Evolutionary conservation across 2,113 vertebrate species (phyloP), one percentile per base, ranked within the genome.

Genomic region (Etheostoma spectabile): DNA sequence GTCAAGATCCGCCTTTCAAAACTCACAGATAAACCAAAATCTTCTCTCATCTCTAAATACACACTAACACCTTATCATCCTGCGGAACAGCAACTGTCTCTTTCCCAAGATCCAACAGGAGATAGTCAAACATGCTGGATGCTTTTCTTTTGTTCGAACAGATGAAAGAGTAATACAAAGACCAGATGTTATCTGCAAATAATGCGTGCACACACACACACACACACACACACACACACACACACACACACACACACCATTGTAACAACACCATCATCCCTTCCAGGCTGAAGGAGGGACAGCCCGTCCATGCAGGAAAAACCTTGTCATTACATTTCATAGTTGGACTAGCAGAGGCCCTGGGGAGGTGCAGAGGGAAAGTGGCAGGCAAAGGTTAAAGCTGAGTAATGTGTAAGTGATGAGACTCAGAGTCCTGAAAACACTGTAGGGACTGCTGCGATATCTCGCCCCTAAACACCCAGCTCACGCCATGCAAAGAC

Each of bases 331-430:
- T 30, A 72, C 56, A 83, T 85, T 77, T 90, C 71, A 84, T 74
- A 82, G 77, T 62, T 84, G 60, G 80, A 68, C 57, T 65, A 59
- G 69, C 22, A 65, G 49, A 65, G 68, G 62, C 60, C 78, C 46
- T 11, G 12, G 75, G 60, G 55, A 60, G 45, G 18, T 6, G 65
- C 6, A 22, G 61, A 42, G 66, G 56, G 51, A 38, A 70, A 18
- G 56, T 66, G 56, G 52, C 68, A 60, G 22, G 77, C 27, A 35
- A 60, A 86, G 80, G 84, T 81, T 88, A 77, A 24, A 77, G 81
- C 85, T 86, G 85, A 90, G 55, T 88, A 89, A 90, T 91, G 62
- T 82, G 74, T 68, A 86, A 84, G 77, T 38, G 56, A 83, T 67
- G 81, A 72, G 74, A 61, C 56, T 86, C 74, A 62, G 78, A 86